These are phyloP conservation scores for Vanessa atalanta DNA, from an alignment of 1,140 invertebrate genomes.

Conservation along the genomic window DNA sequence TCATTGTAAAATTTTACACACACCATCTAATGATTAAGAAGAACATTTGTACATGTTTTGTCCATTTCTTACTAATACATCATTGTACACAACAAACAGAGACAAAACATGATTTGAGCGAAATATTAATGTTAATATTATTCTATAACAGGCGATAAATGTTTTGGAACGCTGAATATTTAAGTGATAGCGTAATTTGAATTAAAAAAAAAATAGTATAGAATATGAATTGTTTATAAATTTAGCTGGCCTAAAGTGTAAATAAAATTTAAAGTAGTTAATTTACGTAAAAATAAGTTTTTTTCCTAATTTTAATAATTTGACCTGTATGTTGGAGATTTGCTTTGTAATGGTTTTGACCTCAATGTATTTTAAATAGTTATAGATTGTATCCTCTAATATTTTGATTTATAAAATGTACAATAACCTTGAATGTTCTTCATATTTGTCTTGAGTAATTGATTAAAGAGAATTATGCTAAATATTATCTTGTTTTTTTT, in stretches of 20 bases:
- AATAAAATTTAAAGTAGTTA: constrained; percentile 23
- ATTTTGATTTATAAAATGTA: constrained; percentile 19
- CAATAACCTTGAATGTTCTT: constrained; percentile 29
- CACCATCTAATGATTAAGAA: neutral
- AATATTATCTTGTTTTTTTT: constrained; percentile 16
- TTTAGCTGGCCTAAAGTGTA: constrained; percentile 39
- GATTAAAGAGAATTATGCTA: constrained; percentile 37
- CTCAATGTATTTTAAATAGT: constrained; percentile 24
- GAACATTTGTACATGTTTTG: neutral
- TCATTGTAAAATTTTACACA: constrained; percentile 1
- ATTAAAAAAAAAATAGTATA: neutral
- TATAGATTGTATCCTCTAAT: constrained; percentile 18
- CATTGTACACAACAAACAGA: neutral
- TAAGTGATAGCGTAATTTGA: neutral
- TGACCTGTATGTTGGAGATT: neutral
- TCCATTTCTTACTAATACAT: neutral
- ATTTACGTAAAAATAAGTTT: constrained; percentile 12
- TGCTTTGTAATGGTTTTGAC: constrained; percentile 19
- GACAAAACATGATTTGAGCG: neutral
- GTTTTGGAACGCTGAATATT: neutral
- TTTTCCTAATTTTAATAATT: constrained; percentile 6
- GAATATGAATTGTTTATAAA: constrained; percentile 6
- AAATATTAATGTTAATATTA: neutral
- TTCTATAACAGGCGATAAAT: neutral
- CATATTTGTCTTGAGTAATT: constrained; percentile 31